Evolutionary conservation across 2,888 invertebrate species (phyloP), one percentile per base, ranked within the genome.

Genomic region (Oligia strigilis): DNA sequence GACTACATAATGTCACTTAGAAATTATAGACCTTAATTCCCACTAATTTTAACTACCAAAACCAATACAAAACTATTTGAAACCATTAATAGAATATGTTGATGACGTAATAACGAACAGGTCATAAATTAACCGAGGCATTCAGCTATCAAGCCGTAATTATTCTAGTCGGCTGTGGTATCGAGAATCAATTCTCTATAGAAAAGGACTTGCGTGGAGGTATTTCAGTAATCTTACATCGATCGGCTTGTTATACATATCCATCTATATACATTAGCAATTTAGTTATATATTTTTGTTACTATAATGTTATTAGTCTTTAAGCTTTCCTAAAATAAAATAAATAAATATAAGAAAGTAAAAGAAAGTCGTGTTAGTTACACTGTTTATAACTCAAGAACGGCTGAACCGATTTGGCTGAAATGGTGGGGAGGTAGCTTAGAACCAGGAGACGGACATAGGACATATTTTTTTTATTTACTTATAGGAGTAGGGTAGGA

Each of bases 111-210:
- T 80, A 79, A 64, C 65, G 29, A 66, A 58, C 74, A 60, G 72
- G 72, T 52, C 72, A 75, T 79, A 72, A 72, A 82, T 82, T 78
- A 67, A 36, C 72, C n/a, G 23, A 49, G 66, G 77, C 69, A 75
- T 83, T 86, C 62, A 85, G 60, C 60, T 64, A 64, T 75, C 55
- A 70, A 82, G 36, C 14, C 65, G 55, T 77, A 86, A 77, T 80
- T 77, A 80, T 67, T 83, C 64, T n/a, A 77, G 36, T 72, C 62
- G 69, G 65, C 60, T 86, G 66, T 70, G 69, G 74, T 85, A 77
- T 80, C 66, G 76, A 86, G 83, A 85, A 86, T 83, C 77, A 83
- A 86, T 85, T 75, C 46, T 65, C 66, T 70, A 71, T 73, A 72
- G 77, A 86, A 80, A 86, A 77, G 52, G 73, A 60, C 62, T 70